Evolutionary conservation across 2,113 vertebrate genomes (phyloP), one percentile per base, ranked within the genome.

Genomic region (Vulpes lagopus): DNA sequence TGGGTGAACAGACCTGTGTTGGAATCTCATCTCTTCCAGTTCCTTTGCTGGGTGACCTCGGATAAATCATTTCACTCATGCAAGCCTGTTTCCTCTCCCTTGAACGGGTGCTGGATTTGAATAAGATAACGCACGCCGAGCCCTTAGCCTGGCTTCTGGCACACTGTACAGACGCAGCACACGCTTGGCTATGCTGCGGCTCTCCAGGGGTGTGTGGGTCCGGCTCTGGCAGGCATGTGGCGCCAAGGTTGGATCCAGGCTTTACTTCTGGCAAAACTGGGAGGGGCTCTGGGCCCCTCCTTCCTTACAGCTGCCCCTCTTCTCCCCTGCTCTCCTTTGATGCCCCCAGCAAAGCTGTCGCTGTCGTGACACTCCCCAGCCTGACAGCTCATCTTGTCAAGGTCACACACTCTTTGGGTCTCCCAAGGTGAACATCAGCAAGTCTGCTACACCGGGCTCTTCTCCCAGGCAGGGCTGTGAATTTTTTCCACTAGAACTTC

Each of bases 11-110:
- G 60, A 95, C 19, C 38, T 25, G 20, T 0, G 17, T 93, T 96
- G 76, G 97, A 87, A 95, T 98, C 84, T n/a, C 65, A 30, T 32
- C 23, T 73, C 43, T 83, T 64, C 30, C 14, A 49, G 2, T 93
- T 92, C 74, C 60, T 55, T 55, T 69, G 81, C 22, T 65, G 95
- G 30, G 25, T 65, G 6, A 96, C 22, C 51, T 76, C 1, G 9
- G 71, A 51, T 22, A 84, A 73, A 71, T 89, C 19, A 79, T 35
- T 64, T 22, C 35, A 51, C 3, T 35, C 53, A 30, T 43, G 19
- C 76, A 74, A 20, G 55, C 38, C 25, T 64, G 30, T 71, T 81
- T 91, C 55, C 17, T 55, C 32, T 94, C 51, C 16, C 35, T 67
- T 23, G 11, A 12, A 71, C 11, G 30, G 49, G 16, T 43, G 53